Evolutionary conservation across 2,113 vertebrate genomes (phyloP).

Genomic region (Alethe castanea): DNA sequence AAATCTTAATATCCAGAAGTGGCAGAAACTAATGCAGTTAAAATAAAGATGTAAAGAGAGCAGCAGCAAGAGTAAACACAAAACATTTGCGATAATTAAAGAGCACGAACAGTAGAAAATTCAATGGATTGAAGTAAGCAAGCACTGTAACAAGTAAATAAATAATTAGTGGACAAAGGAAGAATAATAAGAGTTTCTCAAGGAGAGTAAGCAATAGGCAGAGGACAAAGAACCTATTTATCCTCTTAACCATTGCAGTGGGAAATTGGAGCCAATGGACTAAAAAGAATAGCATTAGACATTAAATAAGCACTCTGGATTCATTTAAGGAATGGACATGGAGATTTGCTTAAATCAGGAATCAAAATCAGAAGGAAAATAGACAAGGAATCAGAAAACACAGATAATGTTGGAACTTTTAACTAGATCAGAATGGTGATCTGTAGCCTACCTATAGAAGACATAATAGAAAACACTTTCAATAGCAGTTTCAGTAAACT

Average conservation of each 20-base stretch:
- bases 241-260: not conserved
- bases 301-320: not conserved
- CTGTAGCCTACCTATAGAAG: not conserved
- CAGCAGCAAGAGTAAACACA: not conserved
- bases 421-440: not conserved
- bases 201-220: not conserved
- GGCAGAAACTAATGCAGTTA: slow-evolving; percentile 5
- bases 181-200: not conserved
- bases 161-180: not conserved
- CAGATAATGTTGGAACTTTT: not conserved
- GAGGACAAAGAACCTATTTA: not conserved
- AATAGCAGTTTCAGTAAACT: not conserved
- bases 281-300: not conserved
- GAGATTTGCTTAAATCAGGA: slow-evolving; percentile 9
- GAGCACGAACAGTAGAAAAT: not conserved
- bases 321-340: not conserved
- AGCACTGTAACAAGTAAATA: not conserved
- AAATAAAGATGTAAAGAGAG: not conserved
- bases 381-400: not conserved
- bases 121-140: not conserved
- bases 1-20: slow-evolving; percentile 25
- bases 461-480: not conserved
- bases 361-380: not conserved
- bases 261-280: not conserved
- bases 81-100: slow-evolving; percentile 4